Base-by-base conservation (phyloP, 2,797 vertebrate genomes). In the Sebastes dallii region DNA sequence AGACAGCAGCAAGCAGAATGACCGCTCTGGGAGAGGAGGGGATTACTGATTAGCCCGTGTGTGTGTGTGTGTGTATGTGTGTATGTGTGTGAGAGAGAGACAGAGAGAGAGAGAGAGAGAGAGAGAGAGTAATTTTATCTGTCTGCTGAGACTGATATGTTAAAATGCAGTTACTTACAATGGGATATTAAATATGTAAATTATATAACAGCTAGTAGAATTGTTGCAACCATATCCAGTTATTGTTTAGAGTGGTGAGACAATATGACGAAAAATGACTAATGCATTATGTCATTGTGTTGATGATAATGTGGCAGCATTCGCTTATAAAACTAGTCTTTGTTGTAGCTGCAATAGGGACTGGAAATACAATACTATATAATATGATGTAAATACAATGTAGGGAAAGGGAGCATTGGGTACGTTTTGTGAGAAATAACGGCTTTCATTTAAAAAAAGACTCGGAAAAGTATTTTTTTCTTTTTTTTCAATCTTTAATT, bases 11-110 rank as follows among this genome's bases (percentile, higher is more conserved):
- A 60, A 61, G 77, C 46, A 79, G 67, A 84, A 50, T 85, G 81
- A 88, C 83, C 56, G 70, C 73, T 66, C 29, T 30, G 72, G 72
- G 78, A 86, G 75, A 85, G 62, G 77, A 90, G 86, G 88, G 86
- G 88, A 91, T 90, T 92, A 89, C 86, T 92, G 87, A 89, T 91
- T 80, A 78, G 85, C 56, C 1, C 12, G 9, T 66, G 76, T 58
- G 64, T 68, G 56, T 36, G 24, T 36, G 66, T 52, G 62, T 61
- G 79, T 78, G 50, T 69, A 6, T 58, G 46, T 58, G 75, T 54
- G 29, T 56, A 0, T 36, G 59, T 27, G 66, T 8, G 27, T 4
- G 39, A 42, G 3, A 36, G 3, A 36, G 5, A 42, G 0, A 42
- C 2, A 16, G 39, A 42, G 5, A 42, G 0, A 42, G 5, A 16